A percentile compares a stretch with the other conserved stretches of the same genome.
Conservation (phyloP, 2,888 invertebrate species). For the Empis stercorea region DNA sequence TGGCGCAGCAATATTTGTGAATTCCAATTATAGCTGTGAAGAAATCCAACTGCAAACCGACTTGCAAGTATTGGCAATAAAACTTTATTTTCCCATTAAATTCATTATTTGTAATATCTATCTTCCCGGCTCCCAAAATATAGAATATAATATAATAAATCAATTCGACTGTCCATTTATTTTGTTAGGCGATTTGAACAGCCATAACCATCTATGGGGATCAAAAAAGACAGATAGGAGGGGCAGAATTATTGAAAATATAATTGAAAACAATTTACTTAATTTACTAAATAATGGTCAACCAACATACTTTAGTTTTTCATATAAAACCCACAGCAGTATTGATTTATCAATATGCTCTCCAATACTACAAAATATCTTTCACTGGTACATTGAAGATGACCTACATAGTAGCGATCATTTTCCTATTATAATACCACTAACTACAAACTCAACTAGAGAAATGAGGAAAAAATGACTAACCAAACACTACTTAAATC, state of each 20-base stretch:
- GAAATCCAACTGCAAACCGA: neutral
- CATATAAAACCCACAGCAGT: neutral
- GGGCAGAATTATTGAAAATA: neutral
- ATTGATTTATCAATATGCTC: neutral
- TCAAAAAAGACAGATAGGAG: neutral
- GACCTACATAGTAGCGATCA: neutral
- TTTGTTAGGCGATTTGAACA: neutral
- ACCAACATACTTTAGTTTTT: neutral
- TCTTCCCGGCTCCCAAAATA: neutral
- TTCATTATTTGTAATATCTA: neutral
- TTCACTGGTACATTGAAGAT: neutral
- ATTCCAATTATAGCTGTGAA: neutral
- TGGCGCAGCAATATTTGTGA: neutral
- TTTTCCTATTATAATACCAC: neutral
- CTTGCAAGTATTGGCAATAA: constrained; percentile 4
- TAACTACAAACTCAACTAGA: neutral
- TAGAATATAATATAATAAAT: neutral
- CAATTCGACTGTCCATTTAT: neutral
- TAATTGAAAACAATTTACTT: neutral
- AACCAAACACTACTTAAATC: too few relatives aligned
- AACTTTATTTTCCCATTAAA: neutral
- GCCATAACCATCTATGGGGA: neutral
- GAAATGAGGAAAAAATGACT: neutral
- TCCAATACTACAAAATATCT: neutral
- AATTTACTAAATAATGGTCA: neutral